Evolutionary conservation across 2,888 invertebrate species (phyloP).

Genomic region (Mycogona germanica): DNA sequence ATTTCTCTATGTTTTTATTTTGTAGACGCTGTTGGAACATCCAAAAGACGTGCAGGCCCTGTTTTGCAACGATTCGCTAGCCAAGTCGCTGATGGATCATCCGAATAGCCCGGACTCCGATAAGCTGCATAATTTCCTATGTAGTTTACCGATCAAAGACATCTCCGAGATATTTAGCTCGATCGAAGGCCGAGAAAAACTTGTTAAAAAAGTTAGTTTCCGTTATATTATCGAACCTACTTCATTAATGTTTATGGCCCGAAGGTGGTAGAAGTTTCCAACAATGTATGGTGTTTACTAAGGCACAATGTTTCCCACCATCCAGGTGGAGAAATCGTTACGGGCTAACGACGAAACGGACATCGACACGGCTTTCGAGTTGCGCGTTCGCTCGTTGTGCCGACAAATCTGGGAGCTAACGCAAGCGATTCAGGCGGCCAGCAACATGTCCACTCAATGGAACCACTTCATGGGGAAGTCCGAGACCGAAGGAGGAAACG

Average conservation of each 20-base stretch:
- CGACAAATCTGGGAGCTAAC: not conserved
- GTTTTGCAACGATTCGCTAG: not conserved
- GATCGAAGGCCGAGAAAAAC: not conserved
- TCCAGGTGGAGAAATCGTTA: conserved; percentile 5
- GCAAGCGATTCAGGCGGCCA: not conserved
- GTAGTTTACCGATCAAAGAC: not conserved
- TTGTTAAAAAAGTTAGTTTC: conserved; percentile 1
- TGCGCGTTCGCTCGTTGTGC: not conserved
- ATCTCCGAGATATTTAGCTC: not conserved
- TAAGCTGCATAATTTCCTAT: not conserved
- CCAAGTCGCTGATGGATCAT: not conserved
- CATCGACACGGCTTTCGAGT: conserved; percentile 5
- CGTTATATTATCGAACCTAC: not conserved
- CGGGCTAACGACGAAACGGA: conserved; percentile 2
- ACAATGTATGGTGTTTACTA: not conserved
- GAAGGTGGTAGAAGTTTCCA: not conserved
- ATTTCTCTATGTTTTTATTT: not conserved
- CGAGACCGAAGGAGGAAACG: not conserved
- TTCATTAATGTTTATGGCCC: not conserved
- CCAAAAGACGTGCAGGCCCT: not conserved
- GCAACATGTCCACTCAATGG: not conserved
- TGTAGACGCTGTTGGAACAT: not conserved
- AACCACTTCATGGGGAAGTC: not conserved
- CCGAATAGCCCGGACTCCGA: not conserved
- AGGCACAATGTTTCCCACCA: too few species aligned